phyloP scores from a whole-genome alignment of 92 coral and sea anemone species.

The Desmophyllum pertusum region DNA sequence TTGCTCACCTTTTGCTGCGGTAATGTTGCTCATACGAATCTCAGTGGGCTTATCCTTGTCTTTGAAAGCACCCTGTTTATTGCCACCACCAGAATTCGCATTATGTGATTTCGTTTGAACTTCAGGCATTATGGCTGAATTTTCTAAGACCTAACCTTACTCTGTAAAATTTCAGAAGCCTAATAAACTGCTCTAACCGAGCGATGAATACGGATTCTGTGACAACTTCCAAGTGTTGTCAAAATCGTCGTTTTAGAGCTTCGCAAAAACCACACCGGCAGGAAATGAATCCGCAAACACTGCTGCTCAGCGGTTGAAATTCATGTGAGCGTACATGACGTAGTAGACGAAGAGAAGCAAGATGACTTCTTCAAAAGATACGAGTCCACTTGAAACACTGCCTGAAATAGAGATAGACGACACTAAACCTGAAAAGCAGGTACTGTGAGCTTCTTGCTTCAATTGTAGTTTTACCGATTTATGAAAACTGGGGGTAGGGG shows the following conservation, averaged over 20 bases:
- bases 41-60: slow-evolving; percentile 95
- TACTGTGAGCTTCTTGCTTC: no score
- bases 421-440: no score
- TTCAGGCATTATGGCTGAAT: slow-evolving; percentile 75
- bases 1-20: slow-evolving; percentile 90
- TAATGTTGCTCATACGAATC: slow-evolving; percentile 94
- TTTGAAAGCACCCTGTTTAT: slow-evolving; percentile 83
- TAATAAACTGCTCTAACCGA: not conserved
- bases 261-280: slow-evolving; percentile 3
- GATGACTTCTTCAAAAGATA: no score
- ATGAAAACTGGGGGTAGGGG: no score
- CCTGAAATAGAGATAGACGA: no score
- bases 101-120: no score
- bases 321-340: slow-evolving; percentile 15
- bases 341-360: no score
- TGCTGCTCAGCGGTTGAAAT: slow-evolving; percentile 1
- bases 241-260: no score
- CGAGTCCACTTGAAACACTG: no score
- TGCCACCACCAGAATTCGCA: slow-evolving; percentile 29
- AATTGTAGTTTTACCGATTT: no score
- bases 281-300: not conserved
- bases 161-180: not conserved
- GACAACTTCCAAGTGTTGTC: not conserved
- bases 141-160: not conserved
- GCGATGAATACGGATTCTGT: slow-evolving; percentile 25